A percentile compares a stretch with the other conserved stretches of the same genome.
Conservation (phyloP, 2,113 vertebrate genomes). For the Zosterops borbonicus region DNA sequence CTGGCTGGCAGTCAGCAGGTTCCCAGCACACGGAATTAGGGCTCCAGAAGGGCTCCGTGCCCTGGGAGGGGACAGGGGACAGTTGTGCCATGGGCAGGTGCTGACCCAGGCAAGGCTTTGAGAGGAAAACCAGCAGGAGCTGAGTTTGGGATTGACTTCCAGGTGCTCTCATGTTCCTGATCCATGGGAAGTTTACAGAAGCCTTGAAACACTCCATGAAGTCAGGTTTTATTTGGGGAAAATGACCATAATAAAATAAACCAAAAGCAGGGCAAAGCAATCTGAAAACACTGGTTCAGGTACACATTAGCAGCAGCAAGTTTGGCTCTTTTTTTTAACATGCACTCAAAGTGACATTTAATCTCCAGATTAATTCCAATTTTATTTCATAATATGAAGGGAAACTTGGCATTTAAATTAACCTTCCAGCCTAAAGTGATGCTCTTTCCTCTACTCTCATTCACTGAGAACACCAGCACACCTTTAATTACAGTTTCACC, state of each 20-base stretch:
- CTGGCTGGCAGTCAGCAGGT: rapidly evolving
- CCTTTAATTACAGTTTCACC: background rate
- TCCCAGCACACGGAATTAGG: rapidly evolving
- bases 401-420: background rate
- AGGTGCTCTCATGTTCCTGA: background rate
- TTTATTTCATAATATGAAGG: background rate
- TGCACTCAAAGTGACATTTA: background rate
- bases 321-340: background rate
- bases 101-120: rapidly evolving
- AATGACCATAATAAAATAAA: background rate
- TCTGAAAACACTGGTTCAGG: background rate
- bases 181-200: background rate
- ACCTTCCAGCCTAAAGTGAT: background rate
- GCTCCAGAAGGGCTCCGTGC: rapidly evolving
- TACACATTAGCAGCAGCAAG: background rate
- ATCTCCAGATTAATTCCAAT: background rate
- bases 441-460: background rate
- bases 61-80: rapidly evolving
- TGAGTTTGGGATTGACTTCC: background rate
- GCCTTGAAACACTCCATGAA: background rate
- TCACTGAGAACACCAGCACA: background rate
- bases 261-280: background rate
- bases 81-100: rapidly evolving
- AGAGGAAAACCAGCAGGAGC: background rate
- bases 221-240: background rate